Conservation (phyloP, 2,888 invertebrate genomes). For the Chydorus sphaericus region DNA sequence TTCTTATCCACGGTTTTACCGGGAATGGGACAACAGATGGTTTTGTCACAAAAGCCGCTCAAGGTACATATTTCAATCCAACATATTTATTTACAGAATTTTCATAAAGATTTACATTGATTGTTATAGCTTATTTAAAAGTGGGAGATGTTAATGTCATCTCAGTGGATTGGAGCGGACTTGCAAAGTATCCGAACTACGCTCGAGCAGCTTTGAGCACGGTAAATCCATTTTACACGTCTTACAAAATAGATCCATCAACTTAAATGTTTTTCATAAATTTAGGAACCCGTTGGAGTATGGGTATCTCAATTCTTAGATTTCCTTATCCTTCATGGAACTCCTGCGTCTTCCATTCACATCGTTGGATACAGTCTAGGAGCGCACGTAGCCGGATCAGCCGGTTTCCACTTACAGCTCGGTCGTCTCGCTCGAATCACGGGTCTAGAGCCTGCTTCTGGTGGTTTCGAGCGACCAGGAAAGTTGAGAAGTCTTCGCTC, state of each 20-base stretch:
- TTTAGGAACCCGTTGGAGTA: background rate
- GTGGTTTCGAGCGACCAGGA: background rate
- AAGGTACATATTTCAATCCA: background rate
- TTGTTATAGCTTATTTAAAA: background rate
- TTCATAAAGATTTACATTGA: background rate
- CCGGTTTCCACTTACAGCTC: background rate
- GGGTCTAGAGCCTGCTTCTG: background rate
- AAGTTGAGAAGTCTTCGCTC: background rate
- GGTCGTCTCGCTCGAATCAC: background rate
- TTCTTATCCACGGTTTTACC: background rate
- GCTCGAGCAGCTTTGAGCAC: background rate
- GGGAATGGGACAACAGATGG: background rate
- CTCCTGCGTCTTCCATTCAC: background rate
- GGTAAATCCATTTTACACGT: too few relatives aligned
- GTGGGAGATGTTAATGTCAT: background rate
- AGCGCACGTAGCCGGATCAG: background rate
- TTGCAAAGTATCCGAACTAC: background rate
- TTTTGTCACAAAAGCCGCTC: background rate
- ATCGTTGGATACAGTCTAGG: background rate
- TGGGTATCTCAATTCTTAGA: background rate
- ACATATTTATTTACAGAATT: too few relatives aligned
- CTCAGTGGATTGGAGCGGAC: background rate
- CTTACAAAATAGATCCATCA: too few relatives aligned
- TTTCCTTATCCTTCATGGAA: background rate
- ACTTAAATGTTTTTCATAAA: too few relatives aligned